Evolutionary conservation across 1,140 invertebrate species (phyloP).

Genomic region (Drosophila kepulauana): DNA sequence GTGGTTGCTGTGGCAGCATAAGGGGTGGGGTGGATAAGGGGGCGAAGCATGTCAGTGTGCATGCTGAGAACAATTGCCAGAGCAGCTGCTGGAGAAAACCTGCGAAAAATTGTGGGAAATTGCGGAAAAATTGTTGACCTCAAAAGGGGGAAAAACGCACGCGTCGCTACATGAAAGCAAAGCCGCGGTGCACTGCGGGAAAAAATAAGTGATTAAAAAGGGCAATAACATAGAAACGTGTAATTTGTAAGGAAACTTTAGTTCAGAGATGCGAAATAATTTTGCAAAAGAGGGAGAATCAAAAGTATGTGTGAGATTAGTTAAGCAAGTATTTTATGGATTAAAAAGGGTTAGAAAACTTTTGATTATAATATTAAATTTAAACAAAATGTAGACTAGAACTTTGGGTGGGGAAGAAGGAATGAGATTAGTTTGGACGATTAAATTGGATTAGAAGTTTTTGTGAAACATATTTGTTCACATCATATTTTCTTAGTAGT

Average conservation of each 20-base stretch:
- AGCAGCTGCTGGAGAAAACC: conserved; percentile 54
- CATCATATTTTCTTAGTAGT: too few species aligned
- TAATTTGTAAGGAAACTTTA: neutral
- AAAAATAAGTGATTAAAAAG: neutral
- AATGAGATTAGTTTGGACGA: too few species aligned
- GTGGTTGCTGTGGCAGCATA: neutral
- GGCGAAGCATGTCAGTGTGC: neutral
- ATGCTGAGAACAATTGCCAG: conserved; percentile 66
- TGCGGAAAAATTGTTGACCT: conserved; percentile 70
- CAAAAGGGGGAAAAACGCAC: conserved; percentile 51
- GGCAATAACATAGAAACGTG: neutral
- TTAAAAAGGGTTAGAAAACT: neutral
- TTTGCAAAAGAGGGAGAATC: too few species aligned
- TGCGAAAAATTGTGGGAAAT: conserved; percentile 71
- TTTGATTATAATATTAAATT: neutral
- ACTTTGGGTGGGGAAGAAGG: too few species aligned
- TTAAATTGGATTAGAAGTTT: too few species aligned
- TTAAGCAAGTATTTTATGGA: too few species aligned
- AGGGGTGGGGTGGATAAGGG: neutral
- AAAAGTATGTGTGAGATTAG: too few species aligned
- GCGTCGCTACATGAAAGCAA: conserved; percentile 8
- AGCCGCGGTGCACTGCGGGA: neutral
- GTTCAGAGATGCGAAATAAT: too few species aligned
- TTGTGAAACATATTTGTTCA: too few species aligned
- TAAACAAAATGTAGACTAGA: neutral